A percentile compares a stretch with the other conserved stretches of the same genome.
Conservation (phyloP, 2,888 invertebrate genomes). For the Caenorhabditis angaria region DNA sequence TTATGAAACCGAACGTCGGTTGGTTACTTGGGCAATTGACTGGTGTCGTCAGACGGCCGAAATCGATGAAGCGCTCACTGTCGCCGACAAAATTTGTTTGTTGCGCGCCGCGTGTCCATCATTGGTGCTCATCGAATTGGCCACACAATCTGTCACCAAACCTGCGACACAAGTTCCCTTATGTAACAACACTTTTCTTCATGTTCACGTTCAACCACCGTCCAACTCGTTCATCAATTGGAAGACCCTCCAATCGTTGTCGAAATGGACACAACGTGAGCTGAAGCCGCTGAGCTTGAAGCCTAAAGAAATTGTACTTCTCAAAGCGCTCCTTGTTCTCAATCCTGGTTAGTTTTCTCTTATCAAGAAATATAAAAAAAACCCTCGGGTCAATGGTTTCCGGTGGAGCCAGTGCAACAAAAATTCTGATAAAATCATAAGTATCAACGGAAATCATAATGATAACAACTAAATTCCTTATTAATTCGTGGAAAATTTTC, state of each 20-base stretch:
- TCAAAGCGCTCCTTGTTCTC: constrained; percentile 59
- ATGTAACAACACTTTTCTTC: constrained; percentile 47
- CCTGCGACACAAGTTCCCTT: constrained; percentile 35
- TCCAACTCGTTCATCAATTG: constrained; percentile 60
- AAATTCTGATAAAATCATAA: not conserved
- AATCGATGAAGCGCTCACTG: constrained; percentile 47
- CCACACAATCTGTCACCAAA: constrained; percentile 17
- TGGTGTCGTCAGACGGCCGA: constrained; percentile 56
- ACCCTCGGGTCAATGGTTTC: too few relatives aligned
- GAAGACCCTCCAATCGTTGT: constrained; percentile 55
- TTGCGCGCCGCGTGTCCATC: constrained; percentile 58
- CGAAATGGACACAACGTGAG: constrained; percentile 53
- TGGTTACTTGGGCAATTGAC: constrained; percentile 61
- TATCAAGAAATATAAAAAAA: constrained; percentile 3
- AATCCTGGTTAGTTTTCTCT: constrained; percentile 44
- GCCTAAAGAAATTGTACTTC: constrained; percentile 58
- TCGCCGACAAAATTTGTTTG: constrained; percentile 53
- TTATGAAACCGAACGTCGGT: constrained; percentile 54
- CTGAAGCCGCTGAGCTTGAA: constrained; percentile 52
- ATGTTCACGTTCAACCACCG: constrained; percentile 39
- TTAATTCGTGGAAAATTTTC: not conserved
- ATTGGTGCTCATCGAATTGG: constrained; percentile 60
- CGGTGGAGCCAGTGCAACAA: not conserved
- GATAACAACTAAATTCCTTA: too few relatives aligned
- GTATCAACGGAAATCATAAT: not conserved